Percentiles rank a stretch among this genome's conserved stretches.
These are phyloP conservation scores for Troides helena DNA, from an alignment of 2,888 invertebrate species.

Conservation along the genomic window DNA sequence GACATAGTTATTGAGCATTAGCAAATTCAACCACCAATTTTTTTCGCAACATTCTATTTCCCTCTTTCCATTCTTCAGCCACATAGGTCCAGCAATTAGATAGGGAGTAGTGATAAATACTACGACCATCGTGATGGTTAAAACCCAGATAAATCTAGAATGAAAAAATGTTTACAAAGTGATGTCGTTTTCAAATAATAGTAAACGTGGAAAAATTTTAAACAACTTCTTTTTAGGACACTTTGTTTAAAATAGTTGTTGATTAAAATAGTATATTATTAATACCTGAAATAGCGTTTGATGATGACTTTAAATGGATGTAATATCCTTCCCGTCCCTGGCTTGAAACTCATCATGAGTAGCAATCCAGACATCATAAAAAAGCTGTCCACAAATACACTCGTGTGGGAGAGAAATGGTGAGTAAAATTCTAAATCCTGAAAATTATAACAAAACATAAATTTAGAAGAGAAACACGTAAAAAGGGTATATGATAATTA, in stretches of 20 bases:
- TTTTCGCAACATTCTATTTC: conserved; percentile 39
- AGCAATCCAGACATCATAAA: conserved; percentile 47
- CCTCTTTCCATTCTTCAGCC: conserved; percentile 17
- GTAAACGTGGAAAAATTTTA: too few species aligned
- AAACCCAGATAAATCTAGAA: conserved; percentile 34
- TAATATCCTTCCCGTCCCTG: conserved; percentile 35
- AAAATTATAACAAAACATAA: not conserved
- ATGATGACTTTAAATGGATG: conserved; percentile 32
- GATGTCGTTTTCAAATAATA: too few species aligned
- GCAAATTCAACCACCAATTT: conserved; percentile 42
- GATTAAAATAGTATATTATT: too few species aligned
- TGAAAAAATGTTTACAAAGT: not conserved
- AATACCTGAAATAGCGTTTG: conserved; percentile 48
- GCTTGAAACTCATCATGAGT: conserved; percentile 36
- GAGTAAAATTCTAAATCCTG: conserved; percentile 26
- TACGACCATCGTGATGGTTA: conserved; percentile 29
- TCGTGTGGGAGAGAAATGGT: conserved; percentile 30
- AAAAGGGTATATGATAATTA: too few species aligned
- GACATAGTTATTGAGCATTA: conserved; percentile 44
- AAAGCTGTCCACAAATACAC: conserved; percentile 45
- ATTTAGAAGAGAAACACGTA: too few species aligned
- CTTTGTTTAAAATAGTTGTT: too few species aligned
- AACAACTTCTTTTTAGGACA: too few species aligned
- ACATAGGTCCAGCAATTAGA: conserved; percentile 40
- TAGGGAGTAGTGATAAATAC: not conserved